Evolutionary conservation across 2,113 vertebrate genomes (phyloP).

Genomic region (Athene noctua): DNA sequence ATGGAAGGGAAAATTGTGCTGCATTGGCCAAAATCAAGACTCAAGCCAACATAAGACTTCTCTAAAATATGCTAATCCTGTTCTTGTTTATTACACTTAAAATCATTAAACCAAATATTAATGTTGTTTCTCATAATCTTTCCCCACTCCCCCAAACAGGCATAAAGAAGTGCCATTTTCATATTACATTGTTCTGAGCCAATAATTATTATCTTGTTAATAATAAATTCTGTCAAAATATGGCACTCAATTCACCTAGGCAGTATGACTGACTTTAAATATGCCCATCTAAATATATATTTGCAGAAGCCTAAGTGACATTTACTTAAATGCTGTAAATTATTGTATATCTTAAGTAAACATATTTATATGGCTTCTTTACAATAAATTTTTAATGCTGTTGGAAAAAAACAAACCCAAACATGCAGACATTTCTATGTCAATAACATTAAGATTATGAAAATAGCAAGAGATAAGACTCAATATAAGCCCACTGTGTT

Average conservation of each 20-base stretch:
- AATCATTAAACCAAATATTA: slow-evolving; percentile 3
- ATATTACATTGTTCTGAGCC: neutral
- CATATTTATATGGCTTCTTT: neutral
- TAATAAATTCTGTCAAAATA: neutral
- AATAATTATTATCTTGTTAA: neutral
- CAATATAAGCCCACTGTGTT: neutral
- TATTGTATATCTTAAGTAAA: neutral
- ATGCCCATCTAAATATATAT: neutral
- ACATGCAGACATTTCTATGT: neutral
- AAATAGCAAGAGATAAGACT: neutral
- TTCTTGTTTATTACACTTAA: neutral
- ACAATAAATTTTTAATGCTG: neutral
- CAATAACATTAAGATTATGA: neutral
- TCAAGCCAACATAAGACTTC: neutral
- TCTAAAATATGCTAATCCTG: neutral
- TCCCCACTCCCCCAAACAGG: neutral
- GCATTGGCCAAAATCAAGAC: neutral
- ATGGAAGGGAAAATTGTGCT: neutral
- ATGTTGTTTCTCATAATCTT: neutral
- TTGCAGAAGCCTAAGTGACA: neutral
- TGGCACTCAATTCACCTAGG: neutral
- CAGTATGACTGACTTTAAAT: neutral
- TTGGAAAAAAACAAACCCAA: neutral
- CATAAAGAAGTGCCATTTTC: neutral
- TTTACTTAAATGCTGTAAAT: neutral